phyloP scores from a whole-genome alignment of 2,888 invertebrate species.

The Leptogaster cylindrica region DNA sequence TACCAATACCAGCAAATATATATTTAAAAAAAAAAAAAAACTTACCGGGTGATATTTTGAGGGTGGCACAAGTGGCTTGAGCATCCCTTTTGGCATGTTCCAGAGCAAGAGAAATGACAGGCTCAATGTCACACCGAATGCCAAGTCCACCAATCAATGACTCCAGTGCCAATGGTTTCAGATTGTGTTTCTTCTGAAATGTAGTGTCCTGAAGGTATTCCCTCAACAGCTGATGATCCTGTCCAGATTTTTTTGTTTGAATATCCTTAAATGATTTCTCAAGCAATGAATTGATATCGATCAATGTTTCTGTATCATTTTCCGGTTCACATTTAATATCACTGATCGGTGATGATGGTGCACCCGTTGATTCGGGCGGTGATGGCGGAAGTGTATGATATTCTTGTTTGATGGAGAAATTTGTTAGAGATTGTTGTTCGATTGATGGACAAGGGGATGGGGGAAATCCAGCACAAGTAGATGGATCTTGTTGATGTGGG shows the following conservation, averaged over 20 bases:
- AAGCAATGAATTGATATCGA: conserved; percentile 57
- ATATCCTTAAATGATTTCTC: conserved; percentile 51
- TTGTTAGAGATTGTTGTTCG: conserved; percentile 50
- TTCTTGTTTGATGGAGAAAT: conserved; percentile 63
- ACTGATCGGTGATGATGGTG: conserved; percentile 65
- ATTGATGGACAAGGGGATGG: conserved; percentile 59
- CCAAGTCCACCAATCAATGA: conserved; percentile 66
- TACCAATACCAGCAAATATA: too few species aligned
- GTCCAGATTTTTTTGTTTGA: conserved; percentile 54
- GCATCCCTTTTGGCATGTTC: conserved; percentile 87
- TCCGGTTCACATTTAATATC: conserved; percentile 60
- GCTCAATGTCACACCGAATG: conserved; percentile 79
- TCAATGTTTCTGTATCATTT: conserved; percentile 57
- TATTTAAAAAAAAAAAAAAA: too few species aligned
- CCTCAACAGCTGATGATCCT: conserved; percentile 77
- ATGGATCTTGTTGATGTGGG: conserved; percentile 58
- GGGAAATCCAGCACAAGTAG: conserved; percentile 51
- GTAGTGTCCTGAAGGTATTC: conserved; percentile 84
- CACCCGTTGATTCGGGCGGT: conserved; percentile 67
- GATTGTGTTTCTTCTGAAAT: conserved; percentile 83
- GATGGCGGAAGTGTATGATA: conserved; percentile 66
- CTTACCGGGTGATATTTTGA: conserved; percentile 89
- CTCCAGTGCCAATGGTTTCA: conserved; percentile 77
- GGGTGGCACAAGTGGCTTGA: conserved; percentile 80
- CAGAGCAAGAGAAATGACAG: conserved; percentile 82